A percentile compares a stretch with the other conserved stretches of the same genome.
Conservation (phyloP, 37 sponge, comb jelly and placozoan species). For the Chondrosia reniformis region DNA sequence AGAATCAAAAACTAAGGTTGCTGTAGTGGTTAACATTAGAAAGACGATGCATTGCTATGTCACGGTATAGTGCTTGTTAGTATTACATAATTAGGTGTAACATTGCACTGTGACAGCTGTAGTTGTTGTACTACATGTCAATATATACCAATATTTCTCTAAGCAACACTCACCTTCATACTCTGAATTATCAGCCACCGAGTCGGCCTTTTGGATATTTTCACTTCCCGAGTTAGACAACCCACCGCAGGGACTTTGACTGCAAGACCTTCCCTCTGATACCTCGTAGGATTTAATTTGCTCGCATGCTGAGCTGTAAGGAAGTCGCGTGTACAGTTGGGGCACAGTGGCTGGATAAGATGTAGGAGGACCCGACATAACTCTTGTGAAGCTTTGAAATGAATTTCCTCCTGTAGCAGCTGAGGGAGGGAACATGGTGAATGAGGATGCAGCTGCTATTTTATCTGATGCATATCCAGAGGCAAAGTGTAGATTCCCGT, state of each 20-base stretch:
- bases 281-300: not conserved
- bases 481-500: not conserved
- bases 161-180: slow-evolving; percentile 10
- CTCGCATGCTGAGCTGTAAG: not conserved
- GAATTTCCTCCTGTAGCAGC: not conserved
- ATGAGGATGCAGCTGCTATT: not conserved
- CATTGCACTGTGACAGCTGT: not conserved
- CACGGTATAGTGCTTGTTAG: no score
- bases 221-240: slow-evolving; percentile 3
- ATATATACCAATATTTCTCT: not conserved
- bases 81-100: no score
- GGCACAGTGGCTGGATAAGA: no score
- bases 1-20: not conserved
- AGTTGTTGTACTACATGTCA: not conserved
- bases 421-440: slow-evolving; percentile 9
- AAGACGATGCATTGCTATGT: no score
- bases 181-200: slow-evolving; percentile 11
- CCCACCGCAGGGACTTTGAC: not conserved
- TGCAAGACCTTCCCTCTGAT: not conserved
- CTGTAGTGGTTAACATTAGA: not conserved
- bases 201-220: not conserved
- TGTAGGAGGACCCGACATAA: not conserved
- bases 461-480: not conserved
- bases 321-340: not conserved
- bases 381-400: not conserved